phyloP scores from a whole-genome alignment of 2,888 invertebrate species.

The Hoplodrina blanda region DNA sequence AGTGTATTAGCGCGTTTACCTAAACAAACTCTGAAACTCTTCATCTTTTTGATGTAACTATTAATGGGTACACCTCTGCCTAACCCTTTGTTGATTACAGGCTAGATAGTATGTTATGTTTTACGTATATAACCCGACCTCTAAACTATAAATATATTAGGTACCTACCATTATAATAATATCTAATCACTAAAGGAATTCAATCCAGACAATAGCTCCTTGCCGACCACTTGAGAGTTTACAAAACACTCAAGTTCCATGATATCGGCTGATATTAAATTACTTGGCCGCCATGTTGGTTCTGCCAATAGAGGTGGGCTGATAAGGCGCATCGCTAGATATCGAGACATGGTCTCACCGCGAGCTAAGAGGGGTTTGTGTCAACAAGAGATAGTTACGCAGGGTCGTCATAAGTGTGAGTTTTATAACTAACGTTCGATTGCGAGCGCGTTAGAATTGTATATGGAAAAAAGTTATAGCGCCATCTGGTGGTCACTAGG shows the following conservation, averaged over 20 bases:
- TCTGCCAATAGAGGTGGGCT: conserved; percentile 67
- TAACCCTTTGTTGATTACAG: too few relatives aligned
- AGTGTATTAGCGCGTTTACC: too few relatives aligned
- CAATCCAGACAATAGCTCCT: conserved; percentile 42
- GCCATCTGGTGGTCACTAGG: too few relatives aligned
- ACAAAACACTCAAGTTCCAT: conserved; percentile 61
- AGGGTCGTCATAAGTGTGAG: too few relatives aligned
- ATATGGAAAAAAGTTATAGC: too few relatives aligned
- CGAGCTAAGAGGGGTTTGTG: conserved; percentile 22
- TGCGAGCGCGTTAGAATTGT: too few relatives aligned
- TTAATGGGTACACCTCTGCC: too few relatives aligned
- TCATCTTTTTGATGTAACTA: too few relatives aligned
- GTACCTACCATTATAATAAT: background rate
- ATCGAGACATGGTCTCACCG: conserved; percentile 50
- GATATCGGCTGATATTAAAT: conserved; percentile 65
- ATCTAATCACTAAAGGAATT: conserved; percentile 43
- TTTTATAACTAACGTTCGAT: too few relatives aligned
- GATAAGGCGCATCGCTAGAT: conserved; percentile 71
- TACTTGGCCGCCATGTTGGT: conserved; percentile 62
- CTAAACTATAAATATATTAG: conserved; percentile 10
- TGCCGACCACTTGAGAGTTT: conserved; percentile 44
- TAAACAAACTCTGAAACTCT: too few relatives aligned
- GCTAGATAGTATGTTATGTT: too few relatives aligned
- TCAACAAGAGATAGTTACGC: too few relatives aligned
- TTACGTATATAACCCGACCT: background rate